Conservation (phyloP, 2,797 vertebrate species). For the Falco peregrinus region DNA sequence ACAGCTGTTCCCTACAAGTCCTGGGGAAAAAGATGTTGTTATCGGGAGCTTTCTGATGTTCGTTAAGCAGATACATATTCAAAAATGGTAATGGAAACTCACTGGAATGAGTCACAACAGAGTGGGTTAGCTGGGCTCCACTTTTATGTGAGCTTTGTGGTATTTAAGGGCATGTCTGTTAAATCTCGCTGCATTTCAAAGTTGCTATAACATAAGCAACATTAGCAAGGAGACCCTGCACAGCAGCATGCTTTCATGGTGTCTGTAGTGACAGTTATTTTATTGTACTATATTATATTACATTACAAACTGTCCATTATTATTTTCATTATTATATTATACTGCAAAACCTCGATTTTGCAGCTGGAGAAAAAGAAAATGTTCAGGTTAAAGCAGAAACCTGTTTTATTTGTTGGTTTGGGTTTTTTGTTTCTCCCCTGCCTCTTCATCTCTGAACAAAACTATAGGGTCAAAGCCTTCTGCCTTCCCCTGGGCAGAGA, state of each 20-base stretch:
- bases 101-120: background rate
- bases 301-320: background rate
- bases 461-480: background rate
- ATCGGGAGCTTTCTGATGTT: background rate
- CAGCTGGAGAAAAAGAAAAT: background rate
- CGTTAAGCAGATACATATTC: background rate
- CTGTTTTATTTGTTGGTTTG: background rate
- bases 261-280: background rate
- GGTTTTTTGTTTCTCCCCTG: accelerated
- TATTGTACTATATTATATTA: background rate
- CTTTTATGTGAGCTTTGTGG: background rate
- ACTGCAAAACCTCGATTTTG: background rate
- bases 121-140: background rate
- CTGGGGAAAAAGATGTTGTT: background rate
- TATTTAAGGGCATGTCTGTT: background rate
- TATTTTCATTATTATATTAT: background rate
- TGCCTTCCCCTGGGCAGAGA: background rate
- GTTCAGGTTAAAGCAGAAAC: background rate
- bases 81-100: background rate
- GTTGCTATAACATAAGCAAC: background rate
- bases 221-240: background rate
- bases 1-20: background rate
- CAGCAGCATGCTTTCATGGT: background rate
- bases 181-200: background rate
- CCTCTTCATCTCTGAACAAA: background rate